These are phyloP conservation scores for Ruditapes philippinarum DNA, from an alignment of 1,140 invertebrate genomes.

Conservation along the genomic window DNA sequence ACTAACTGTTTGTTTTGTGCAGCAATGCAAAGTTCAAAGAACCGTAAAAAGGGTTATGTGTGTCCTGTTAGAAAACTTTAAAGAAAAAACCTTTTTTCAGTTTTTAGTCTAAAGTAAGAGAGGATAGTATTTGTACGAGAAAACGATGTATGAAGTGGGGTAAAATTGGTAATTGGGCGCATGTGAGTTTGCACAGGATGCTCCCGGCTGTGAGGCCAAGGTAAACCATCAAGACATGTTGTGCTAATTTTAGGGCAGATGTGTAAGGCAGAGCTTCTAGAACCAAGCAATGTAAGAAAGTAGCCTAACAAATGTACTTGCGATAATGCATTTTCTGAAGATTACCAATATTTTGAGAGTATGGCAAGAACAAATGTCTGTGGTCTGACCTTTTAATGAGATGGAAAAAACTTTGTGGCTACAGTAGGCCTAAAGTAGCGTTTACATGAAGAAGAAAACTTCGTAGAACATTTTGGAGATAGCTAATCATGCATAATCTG, in stretches of 20 bases:
- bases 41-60: not conserved
- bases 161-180: too few relatives aligned
- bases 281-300: too few relatives aligned
- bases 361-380: not conserved
- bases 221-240: too few relatives aligned
- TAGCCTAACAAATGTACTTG: not conserved
- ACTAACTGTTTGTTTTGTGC: too few relatives aligned
- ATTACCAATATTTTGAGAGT: not conserved
- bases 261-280: too few relatives aligned
- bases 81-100: too few relatives aligned
- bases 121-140: not conserved
- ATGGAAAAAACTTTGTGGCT: too few relatives aligned
- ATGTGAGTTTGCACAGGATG: too few relatives aligned
- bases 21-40: not conserved
- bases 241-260: not conserved
- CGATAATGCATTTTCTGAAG: conserved; percentile 31
- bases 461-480: not conserved
- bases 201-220: too few relatives aligned
- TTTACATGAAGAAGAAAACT: too few relatives aligned
- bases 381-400: not conserved
- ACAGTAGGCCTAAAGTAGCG: too few relatives aligned
- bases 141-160: not conserved
- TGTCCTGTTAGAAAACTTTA: not conserved
- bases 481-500: too few relatives aligned
- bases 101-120: not conserved